Evolutionary conservation across 1,140 invertebrate genomes (phyloP), one percentile per base, ranked within the genome.

Genomic region (Temnothorax longispinosus): DNA sequence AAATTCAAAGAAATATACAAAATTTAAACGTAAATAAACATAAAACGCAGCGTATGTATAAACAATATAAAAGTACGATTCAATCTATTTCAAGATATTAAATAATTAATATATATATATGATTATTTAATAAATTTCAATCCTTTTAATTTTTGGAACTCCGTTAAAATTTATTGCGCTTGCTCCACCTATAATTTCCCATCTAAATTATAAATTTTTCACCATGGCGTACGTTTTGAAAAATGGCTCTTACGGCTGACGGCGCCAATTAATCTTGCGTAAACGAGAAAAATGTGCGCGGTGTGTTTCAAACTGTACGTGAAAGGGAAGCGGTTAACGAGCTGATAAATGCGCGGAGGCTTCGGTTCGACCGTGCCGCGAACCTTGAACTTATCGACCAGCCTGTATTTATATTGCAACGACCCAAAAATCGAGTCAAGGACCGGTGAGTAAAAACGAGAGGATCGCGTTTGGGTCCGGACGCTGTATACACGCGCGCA

Each of bases 381-480:
- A 87, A 67, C 86, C 86, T 62, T 71, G 72, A 65, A 87, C 64
- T 85, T 87, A 88, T 89, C 74, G 77, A 87, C 32, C 88, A 75
- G 52, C 32, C 58, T 27, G 60, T 60, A 75, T 85, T 81, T 78
- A 67, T 77, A 81, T 52, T 81, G 78, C 41, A 41, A 67, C 82
- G 76, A 84, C 75, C 35, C 58, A 89, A 90, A 87, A 90, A 89
- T 81, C 88, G 81, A 90, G 88, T 90, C 89, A 88, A 90, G 88
- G 88, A 89, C 86, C 75, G 41, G 18, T 11, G 71, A 76, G 86
- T 72, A 86, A 88, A 90, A 90, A 77, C 54, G 71, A 84, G 41
- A 72, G 58, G n/a, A 72, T 52, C 21, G 38, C 21, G 38, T 80
- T n/a, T 41, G 35, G 13, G 38, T 27, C 3, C 6, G 65, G 54